phyloP scores from a whole-genome alignment of 2,888 invertebrate species.

The Leptinotarsa rubiginosa region DNA sequence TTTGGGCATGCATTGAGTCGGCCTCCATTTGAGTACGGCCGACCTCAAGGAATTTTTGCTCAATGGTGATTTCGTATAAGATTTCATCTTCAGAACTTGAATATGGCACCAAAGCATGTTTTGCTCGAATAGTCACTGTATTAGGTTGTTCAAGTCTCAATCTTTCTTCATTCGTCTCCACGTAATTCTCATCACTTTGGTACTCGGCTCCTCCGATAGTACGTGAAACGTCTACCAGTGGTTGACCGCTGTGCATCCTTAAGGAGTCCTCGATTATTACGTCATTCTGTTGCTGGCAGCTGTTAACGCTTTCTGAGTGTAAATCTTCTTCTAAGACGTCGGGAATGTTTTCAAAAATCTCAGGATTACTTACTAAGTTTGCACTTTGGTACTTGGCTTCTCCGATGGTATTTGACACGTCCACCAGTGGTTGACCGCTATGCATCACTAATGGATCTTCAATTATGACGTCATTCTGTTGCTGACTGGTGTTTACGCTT shows the following conservation, averaged over 20 bases:
- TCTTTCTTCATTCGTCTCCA: not conserved
- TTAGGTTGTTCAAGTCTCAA: constrained; percentile 2
- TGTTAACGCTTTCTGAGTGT: not conserved
- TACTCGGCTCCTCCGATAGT: not conserved
- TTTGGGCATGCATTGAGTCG: constrained; percentile 51
- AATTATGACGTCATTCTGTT: too few species aligned
- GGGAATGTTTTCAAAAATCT: not conserved
- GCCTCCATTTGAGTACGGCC: constrained; percentile 56
- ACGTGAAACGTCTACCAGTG: not conserved
- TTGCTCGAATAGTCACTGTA: not conserved
- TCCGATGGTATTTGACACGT: not conserved
- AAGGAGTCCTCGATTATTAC: not conserved
- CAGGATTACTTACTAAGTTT: not conserved
- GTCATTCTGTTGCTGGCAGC: not conserved
- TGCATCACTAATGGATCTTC: too few species aligned
- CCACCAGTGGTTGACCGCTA: not conserved
- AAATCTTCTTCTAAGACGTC: not conserved
- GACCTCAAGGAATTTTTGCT: constrained; percentile 54
- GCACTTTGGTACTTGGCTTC: not conserved
- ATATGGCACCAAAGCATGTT: not conserved
- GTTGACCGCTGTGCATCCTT: not conserved
- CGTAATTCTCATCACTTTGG: not conserved
- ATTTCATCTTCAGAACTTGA: constrained; percentile 24
- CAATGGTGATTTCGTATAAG: constrained; percentile 42
- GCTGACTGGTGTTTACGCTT: too few species aligned